Evolutionary conservation across 2,888 invertebrate genomes (phyloP).

Genomic region (Isotomurus palustris): DNA sequence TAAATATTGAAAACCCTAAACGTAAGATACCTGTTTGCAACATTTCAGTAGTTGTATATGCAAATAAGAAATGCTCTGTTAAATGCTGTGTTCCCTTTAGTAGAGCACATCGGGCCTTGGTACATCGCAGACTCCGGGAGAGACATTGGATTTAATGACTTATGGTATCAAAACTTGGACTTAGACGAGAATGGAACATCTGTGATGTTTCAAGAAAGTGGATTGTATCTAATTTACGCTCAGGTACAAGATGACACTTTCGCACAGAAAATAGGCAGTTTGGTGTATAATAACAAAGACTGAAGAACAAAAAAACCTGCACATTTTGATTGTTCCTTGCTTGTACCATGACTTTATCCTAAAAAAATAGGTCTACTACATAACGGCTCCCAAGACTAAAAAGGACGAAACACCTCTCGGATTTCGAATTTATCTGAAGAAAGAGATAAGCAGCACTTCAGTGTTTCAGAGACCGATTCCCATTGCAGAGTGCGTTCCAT

Average conservation of each 20-base stretch:
- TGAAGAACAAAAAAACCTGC: no score
- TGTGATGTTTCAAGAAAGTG: constrained; percentile 32
- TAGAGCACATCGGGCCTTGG: constrained; percentile 45
- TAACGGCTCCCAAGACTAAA: constrained; percentile 8
- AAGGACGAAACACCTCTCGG: constrained; percentile 24
- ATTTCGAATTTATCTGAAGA: constrained; percentile 35
- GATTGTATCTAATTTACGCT: constrained; percentile 38
- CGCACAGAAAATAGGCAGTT: no score
- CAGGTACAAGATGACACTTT: constrained; percentile 23
- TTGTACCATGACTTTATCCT: no score
- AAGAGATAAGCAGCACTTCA: constrained; percentile 7
- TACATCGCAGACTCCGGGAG: constrained; percentile 23
- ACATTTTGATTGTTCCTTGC: no score
- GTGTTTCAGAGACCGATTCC: constrained; percentile 22
- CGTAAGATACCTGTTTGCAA: constrained; percentile 24
- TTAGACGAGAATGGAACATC: constrained; percentile 34
- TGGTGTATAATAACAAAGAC: no score
- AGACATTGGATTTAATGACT: constrained; percentile 34
- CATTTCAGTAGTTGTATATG: neutral
- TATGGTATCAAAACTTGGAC: constrained; percentile 34
- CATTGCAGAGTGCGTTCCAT: constrained; percentile 39
- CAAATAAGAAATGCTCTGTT: no score
- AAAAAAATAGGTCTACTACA: constrained; percentile 35
- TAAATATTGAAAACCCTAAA: constrained; percentile 27
- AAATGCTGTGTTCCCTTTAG: constrained; percentile 26